Evolutionary conservation across 2,888 invertebrate species (phyloP).

Genomic region (Epistrophe grossulariae): DNA sequence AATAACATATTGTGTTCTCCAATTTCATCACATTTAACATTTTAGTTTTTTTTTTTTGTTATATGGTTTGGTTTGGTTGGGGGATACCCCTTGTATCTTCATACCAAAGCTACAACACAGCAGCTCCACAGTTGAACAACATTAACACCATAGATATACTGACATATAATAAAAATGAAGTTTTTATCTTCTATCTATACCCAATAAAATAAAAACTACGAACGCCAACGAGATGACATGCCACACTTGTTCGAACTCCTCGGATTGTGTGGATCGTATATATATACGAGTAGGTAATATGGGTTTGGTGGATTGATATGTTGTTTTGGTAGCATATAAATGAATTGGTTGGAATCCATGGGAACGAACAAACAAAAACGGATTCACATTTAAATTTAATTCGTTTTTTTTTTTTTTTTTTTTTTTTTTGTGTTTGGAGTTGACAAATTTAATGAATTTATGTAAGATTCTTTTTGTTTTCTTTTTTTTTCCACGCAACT

Average conservation of each 20-base stretch:
- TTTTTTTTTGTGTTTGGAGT: slow-evolving; percentile 40
- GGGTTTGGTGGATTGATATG: slow-evolving; percentile 60
- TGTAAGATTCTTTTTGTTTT: slow-evolving; percentile 45
- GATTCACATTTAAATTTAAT: slow-evolving; percentile 55
- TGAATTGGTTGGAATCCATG: slow-evolving; percentile 64
- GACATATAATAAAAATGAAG: slow-evolving; percentile 67
- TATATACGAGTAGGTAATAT: not conserved
- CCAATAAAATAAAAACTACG: slow-evolving; percentile 71
- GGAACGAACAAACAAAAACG: slow-evolving; percentile 39
- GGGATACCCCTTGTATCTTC: not conserved
- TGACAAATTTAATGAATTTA: slow-evolving; percentile 79
- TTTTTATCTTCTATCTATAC: slow-evolving; percentile 66
- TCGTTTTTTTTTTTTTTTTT: slow-evolving; percentile 31
- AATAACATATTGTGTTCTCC: slow-evolving; percentile 47
- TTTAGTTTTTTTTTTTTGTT: slow-evolving; percentile 29
- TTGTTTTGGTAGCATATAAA: slow-evolving; percentile 41
- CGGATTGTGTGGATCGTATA: slow-evolving; percentile 53
- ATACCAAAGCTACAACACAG: slow-evolving; percentile 11
- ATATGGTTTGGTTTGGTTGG: not conserved
- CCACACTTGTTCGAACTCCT: slow-evolving; percentile 30
- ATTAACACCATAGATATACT: slow-evolving; percentile 67
- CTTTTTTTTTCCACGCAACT: slow-evolving; percentile 36
- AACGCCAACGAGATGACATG: slow-evolving; percentile 44
- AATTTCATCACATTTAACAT: slow-evolving; percentile 65
- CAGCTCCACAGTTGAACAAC: slow-evolving; percentile 49